Evolutionary conservation across 2,797 vertebrate genomes (phyloP), one percentile per base, ranked within the genome.

Genomic region (Siniperca scherzeri): DNA sequence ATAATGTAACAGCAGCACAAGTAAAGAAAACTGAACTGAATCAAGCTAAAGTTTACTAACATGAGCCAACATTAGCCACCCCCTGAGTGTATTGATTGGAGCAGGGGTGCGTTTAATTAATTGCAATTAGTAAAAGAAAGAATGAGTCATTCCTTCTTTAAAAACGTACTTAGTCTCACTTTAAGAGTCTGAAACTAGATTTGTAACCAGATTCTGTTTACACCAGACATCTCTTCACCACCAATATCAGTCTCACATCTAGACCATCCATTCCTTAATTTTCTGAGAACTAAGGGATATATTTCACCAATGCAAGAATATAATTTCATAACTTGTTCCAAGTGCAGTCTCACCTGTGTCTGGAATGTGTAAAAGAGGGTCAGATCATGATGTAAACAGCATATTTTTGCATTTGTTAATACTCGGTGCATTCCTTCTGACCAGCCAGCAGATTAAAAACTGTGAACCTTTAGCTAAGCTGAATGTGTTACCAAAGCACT

Each of bases 391-490:
- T 48, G 38, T 60, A 33, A 27, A 30, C 25, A 21, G n/a, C 44
- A 50, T 17, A 52, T 52, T 21, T 74, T 62, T 42, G 11, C 57
- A 36, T 65, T 65, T 73, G n/a, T 27, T 46, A 44, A 25, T 22
- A 19, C 7, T 46, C 1, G 0, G 16, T 12, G 50, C 57, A 8
- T 76, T 87, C 38, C 65, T 53, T 65, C 33, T 66, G 27, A 75
- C 19, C 50, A 21, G 25, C 36, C 50, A 42, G 44, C 62, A 65
- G 27, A 62, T 36, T 27, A 19, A 69, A 50, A 75, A 68, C 7
- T 30, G 81, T 57, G 74, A 77, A 64, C 22, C 22, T 65, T 66
- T 59, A 62, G 62, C 42, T 55, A 27, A 21, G 62, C 30, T 64
- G 8, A 57, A 65, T 48, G 42, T 76, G 56, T 64, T 33, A 62